Conservation (phyloP, 2,888 invertebrate genomes). For the Liposcelis brunnea region DNA sequence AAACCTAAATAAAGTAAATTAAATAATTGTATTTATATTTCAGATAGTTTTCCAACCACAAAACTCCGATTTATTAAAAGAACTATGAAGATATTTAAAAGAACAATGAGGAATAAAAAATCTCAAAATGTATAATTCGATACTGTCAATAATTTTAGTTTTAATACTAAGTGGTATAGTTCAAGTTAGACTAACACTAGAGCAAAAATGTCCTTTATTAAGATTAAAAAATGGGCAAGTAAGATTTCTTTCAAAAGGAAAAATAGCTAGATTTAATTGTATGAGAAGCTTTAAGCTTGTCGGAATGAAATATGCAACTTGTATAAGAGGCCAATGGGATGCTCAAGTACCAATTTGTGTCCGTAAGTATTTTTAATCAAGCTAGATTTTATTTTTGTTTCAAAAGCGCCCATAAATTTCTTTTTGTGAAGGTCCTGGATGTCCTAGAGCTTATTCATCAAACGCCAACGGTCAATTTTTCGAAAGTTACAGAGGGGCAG, state of each 20-base stretch:
- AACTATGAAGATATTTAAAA: too few species aligned
- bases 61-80: too few species aligned
- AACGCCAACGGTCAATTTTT: conserved; percentile 37
- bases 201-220: conserved; percentile 24
- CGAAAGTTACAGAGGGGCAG: conserved; percentile 33
- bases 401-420: too few species aligned
- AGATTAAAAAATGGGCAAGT: conserved; percentile 32
- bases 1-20: too few species aligned
- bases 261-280: conserved; percentile 43
- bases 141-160: too few species aligned
- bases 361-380: conserved; percentile 10
- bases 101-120: too few species aligned
- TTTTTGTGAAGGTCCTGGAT: conserved; percentile 37
- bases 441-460: conserved; percentile 24
- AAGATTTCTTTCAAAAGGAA: conserved; percentile 30
- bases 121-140: too few species aligned
- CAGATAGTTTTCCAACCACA: too few species aligned
- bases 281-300: conserved; percentile 39
- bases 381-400: neutral
- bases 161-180: too few species aligned
- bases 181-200: too few species aligned
- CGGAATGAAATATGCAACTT: conserved; percentile 52
- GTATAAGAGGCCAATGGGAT: conserved; percentile 55
- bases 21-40: too few species aligned
- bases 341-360: conserved; percentile 49